Conservation (phyloP, 2,113 vertebrate species). For the Anser cygnoides region DNA sequence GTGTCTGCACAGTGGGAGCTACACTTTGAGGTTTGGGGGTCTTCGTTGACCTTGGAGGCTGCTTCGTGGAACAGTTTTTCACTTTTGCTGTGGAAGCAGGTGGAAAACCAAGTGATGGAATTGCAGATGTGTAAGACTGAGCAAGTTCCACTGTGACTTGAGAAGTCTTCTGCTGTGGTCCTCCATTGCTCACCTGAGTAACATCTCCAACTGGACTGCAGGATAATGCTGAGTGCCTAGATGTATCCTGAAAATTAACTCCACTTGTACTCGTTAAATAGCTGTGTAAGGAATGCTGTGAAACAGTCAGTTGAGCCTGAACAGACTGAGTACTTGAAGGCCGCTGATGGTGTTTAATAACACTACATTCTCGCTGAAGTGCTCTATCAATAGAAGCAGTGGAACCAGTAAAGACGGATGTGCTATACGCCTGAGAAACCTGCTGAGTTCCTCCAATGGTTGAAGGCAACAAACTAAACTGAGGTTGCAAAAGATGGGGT, state of each 20-base stretch:
- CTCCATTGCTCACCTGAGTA: slow-evolving; percentile 87
- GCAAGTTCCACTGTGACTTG: slow-evolving; percentile 84
- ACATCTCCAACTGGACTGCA: slow-evolving; percentile 87
- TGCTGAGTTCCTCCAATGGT: slow-evolving; percentile 84
- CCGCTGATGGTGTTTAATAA: slow-evolving; percentile 99
- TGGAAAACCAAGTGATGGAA: slow-evolving; percentile 84
- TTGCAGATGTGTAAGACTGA: slow-evolving; percentile 84
- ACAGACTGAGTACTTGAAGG: slow-evolving; percentile 92
- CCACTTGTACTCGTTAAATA: slow-evolving; percentile 86
- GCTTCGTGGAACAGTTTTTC: slow-evolving; percentile 86
- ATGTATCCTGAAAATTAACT: slow-evolving; percentile 88
- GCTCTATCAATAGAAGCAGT: slow-evolving; percentile 93
- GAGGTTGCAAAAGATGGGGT: slow-evolving; percentile 95
- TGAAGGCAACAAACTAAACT: slow-evolving; percentile 91
- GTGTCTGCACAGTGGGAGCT: slow-evolving; percentile 84
- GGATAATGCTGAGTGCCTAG: slow-evolving; percentile 85
- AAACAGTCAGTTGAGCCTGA: slow-evolving; percentile 88
- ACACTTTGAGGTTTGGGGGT: slow-evolving; percentile 84
- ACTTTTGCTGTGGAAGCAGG: slow-evolving; percentile 82
- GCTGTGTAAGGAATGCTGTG: slow-evolving; percentile 91
- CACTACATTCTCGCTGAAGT: slow-evolving; percentile 99
- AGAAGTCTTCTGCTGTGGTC: slow-evolving; percentile 86
- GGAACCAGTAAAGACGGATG: slow-evolving; percentile 89
- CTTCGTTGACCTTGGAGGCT: slow-evolving; percentile 80
- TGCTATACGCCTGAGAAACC: slow-evolving; percentile 86